A percentile compares a stretch with the other conserved stretches of the same genome.
These are phyloP conservation scores for Podarcis raffonei DNA, from an alignment of 2,113 vertebrate species.

Conservation along the genomic window DNA sequence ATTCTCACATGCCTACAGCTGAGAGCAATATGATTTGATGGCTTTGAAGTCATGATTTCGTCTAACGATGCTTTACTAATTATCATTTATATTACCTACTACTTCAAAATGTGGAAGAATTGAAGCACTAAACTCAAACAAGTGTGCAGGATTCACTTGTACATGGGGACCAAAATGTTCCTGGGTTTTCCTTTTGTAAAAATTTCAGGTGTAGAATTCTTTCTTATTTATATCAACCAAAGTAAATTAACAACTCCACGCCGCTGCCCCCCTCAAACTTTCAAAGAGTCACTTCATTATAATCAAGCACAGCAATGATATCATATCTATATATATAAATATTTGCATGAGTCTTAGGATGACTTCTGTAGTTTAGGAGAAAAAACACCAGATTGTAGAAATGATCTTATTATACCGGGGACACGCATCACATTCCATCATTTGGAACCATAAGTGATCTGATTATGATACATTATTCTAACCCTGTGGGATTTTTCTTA, in stretches of 20 bases:
- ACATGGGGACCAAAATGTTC: constrained; percentile 11
- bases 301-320: constrained; percentile 44
- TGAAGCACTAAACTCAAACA: constrained; percentile 20
- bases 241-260: constrained; percentile 14
- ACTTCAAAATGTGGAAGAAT: constrained; percentile 31
- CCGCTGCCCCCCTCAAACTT: not conserved
- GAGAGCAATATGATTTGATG: constrained; percentile 17
- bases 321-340: not conserved
- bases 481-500: not conserved
- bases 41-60: constrained; percentile 38
- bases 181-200: constrained; percentile 27
- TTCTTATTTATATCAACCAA: constrained; percentile 35
- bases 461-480: not conserved
- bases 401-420: not conserved
- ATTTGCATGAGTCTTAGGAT: constrained; percentile 8
- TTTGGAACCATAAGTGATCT: not conserved
- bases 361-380: constrained; percentile 15
- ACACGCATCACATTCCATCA: not conserved
- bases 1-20: constrained; percentile 29
- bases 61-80: constrained; percentile 43
- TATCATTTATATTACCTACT: not conserved
- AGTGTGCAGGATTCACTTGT: constrained; percentile 25
- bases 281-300: not conserved
- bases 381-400: not conserved
- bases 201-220: constrained; percentile 1